phyloP scores from a whole-genome alignment of 2,113 vertebrate genomes.

The Taurulus bubalis region DNA sequence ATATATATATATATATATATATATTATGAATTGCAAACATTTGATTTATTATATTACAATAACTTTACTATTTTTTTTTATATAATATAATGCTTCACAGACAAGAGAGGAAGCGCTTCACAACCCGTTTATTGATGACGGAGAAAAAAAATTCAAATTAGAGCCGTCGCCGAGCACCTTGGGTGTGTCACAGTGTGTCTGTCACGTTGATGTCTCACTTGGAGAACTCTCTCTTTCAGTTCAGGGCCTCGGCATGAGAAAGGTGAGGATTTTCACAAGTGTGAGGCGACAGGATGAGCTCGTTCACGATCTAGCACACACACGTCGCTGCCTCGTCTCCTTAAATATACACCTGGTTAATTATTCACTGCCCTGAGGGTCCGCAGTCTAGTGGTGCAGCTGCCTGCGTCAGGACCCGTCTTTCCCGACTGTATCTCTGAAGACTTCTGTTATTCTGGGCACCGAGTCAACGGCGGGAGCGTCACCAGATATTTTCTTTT shows the following conservation, averaged over 20 bases:
- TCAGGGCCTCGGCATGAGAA: background rate
- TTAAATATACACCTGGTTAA: slow-evolving; percentile 67
- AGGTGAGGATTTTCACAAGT: background rate
- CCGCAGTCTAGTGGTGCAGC: slow-evolving; percentile 49
- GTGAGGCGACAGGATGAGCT: slow-evolving; percentile 29
- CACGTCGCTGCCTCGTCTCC: slow-evolving; percentile 15
- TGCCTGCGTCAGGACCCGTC: slow-evolving; percentile 67
- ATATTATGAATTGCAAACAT: background rate
- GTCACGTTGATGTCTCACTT: slow-evolving; percentile 7
- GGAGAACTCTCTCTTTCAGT: slow-evolving; percentile 10
- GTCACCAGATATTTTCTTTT: slow-evolving; percentile 41
- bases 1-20: background rate
- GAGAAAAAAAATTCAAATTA: slow-evolving; percentile 69
- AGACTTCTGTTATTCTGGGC: slow-evolving; percentile 68
- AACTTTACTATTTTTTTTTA: background rate
- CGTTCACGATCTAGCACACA: background rate
- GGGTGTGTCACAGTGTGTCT: slow-evolving; percentile 1
- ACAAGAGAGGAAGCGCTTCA: slow-evolving; percentile 42
- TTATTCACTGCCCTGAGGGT: slow-evolving; percentile 66
- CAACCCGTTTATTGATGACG: slow-evolving; percentile 54
- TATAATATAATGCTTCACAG: background rate
- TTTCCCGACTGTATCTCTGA: slow-evolving; percentile 70
- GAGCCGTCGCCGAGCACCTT: slow-evolving; percentile 9
- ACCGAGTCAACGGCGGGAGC: slow-evolving; percentile 49
- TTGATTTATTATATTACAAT: background rate